Percentiles rank a stretch among this genome's conserved stretches.
These are phyloP conservation scores for Heliconius congener DNA, from an alignment of 1,140 invertebrate genomes.

Conservation along the genomic window DNA sequence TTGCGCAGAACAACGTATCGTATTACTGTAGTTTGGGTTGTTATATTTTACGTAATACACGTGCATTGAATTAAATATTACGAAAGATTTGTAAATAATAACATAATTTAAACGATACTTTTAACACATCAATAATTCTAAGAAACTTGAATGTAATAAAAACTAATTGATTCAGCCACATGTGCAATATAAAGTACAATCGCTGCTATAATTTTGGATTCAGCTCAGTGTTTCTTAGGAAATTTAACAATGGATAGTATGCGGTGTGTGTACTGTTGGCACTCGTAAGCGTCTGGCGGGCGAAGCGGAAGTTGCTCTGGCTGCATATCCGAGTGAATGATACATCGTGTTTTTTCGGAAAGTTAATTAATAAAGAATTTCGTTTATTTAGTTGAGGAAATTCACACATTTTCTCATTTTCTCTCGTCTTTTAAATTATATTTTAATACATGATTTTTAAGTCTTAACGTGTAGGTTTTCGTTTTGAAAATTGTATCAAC, in stretches of 20 bases:
- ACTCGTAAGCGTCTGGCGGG: slow-evolving; percentile 23
- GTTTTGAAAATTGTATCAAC: background rate
- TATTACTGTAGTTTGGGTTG: background rate
- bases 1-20: background rate
- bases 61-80: background rate
- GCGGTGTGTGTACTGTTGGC: slow-evolving; percentile 20
- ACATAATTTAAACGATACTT: too few relatives aligned
- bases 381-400: background rate
- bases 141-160: too few relatives aligned
- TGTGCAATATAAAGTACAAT: background rate
- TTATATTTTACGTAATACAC: slow-evolving; percentile 7
- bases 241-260: slow-evolving; percentile 35
- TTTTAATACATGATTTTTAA: background rate
- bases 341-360: slow-evolving; percentile 18
- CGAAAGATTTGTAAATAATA: too few relatives aligned
- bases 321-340: slow-evolving; percentile 37
- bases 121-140: too few relatives aligned
- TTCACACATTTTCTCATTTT: background rate
- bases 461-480: background rate
- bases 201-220: slow-evolving; percentile 23
- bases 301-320: slow-evolving; percentile 34
- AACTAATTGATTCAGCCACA: background rate
- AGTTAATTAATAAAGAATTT: slow-evolving; percentile 5
- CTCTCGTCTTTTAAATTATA: background rate
- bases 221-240: slow-evolving; percentile 35